Evolutionary conservation across 2,888 invertebrate genomes (phyloP).

Genomic region (Silvanus unidentatus): DNA sequence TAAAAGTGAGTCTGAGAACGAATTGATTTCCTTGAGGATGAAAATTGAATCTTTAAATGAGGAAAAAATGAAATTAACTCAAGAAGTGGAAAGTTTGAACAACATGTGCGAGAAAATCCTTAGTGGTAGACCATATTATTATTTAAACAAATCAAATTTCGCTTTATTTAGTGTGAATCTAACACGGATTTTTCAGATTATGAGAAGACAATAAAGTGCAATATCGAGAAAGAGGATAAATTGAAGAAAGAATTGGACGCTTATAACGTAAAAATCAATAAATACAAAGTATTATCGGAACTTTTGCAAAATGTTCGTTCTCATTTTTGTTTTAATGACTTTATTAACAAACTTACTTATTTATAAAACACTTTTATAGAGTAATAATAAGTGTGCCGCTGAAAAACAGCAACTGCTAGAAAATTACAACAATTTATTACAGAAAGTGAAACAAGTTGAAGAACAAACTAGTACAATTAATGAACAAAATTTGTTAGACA

Average conservation of each 20-base stretch:
- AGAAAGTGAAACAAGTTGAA: no score
- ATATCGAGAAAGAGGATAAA: slow-evolving; percentile 23
- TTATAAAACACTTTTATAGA: no score
- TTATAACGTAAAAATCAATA: no score
- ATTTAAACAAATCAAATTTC: not conserved
- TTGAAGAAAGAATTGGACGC: slow-evolving; percentile 23
- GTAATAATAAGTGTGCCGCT: no score
- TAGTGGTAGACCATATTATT: slow-evolving; percentile 18
- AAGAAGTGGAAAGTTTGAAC: slow-evolving; percentile 24
- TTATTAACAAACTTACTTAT: no score
- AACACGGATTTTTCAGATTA: slow-evolving; percentile 19
- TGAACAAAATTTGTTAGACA: no score
- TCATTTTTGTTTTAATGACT: no score
- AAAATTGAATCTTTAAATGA: slow-evolving; percentile 15
- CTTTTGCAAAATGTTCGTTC: no score
- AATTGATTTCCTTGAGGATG: slow-evolving; percentile 7
- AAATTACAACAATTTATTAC: no score
- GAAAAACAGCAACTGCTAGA: no score
- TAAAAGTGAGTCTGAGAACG: slow-evolving; percentile 10
- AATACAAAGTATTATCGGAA: no score
- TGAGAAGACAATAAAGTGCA: slow-evolving; percentile 22
- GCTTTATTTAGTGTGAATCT: not conserved
- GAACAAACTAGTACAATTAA: no score
- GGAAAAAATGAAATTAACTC: slow-evolving; percentile 22
- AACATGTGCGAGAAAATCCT: slow-evolving; percentile 27